phyloP scores from a whole-genome alignment of 1,140 invertebrate species.

The Papilio polyxenes region DNA sequence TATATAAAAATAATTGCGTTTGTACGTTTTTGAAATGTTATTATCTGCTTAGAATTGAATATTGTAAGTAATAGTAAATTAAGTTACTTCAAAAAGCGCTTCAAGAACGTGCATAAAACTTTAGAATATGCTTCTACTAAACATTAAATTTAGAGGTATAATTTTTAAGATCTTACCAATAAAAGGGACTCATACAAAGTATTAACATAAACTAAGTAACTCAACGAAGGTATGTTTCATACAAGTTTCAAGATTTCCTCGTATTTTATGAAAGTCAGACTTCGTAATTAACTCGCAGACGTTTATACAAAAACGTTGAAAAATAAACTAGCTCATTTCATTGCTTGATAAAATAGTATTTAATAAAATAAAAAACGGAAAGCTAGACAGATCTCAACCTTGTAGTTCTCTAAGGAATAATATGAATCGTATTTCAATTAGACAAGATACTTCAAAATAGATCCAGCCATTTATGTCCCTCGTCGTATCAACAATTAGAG shows the following conservation, averaged over 20 bases:
- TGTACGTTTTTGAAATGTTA: too few relatives aligned
- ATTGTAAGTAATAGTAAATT: too few relatives aligned
- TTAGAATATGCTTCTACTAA: background rate
- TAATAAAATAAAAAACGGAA: background rate
- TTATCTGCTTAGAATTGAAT: too few relatives aligned
- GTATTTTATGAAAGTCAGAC: background rate
- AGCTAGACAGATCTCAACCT: background rate
- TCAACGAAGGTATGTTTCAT: background rate
- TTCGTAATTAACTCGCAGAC: background rate
- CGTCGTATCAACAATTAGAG: too few relatives aligned
- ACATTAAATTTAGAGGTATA: background rate
- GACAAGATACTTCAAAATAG: background rate
- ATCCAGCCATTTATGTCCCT: too few relatives aligned
- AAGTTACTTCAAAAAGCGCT: background rate
- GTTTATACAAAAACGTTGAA: background rate
- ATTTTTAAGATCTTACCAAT: background rate
- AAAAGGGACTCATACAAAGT: background rate
- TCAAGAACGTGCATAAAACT: background rate
- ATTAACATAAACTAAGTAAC: background rate
- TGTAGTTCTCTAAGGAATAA: background rate
- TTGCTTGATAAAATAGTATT: background rate
- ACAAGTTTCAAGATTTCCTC: background rate
- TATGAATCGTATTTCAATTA: background rate
- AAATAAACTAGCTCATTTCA: background rate
- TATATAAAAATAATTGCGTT: too few relatives aligned